phyloP scores from a whole-genome alignment of 2,797 vertebrate species.

The Acipenser oxyrinchus region DNA sequence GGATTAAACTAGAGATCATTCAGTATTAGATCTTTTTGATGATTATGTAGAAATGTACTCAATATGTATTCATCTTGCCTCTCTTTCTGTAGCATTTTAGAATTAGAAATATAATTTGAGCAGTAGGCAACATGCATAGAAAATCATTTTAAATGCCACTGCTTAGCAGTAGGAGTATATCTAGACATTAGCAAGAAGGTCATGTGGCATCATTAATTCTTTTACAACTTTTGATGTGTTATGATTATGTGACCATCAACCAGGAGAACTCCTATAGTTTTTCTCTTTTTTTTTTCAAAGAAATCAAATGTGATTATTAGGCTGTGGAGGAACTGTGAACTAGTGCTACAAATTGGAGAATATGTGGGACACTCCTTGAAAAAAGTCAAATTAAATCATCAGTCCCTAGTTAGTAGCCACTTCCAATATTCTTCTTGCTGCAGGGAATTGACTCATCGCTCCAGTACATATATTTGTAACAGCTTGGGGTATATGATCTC shows the following conservation, averaged over 20 bases:
- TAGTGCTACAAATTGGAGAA: constrained; percentile 55
- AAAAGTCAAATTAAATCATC: constrained; percentile 80
- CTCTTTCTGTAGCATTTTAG: constrained; percentile 26
- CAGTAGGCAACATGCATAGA: constrained; percentile 28
- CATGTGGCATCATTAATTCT: constrained; percentile 40
- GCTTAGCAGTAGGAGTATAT: constrained; percentile 26
- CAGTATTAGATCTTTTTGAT: too few relatives aligned
- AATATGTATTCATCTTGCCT: background rate
- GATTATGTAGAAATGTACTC: background rate
- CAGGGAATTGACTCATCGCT: constrained; percentile 60
- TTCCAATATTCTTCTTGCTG: constrained; percentile 71
- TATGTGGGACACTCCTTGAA: constrained; percentile 50
- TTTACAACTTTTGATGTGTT: constrained; percentile 56
- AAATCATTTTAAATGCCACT: constrained; percentile 29
- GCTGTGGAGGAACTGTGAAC: constrained; percentile 62
- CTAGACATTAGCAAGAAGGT: constrained; percentile 36
- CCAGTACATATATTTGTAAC: constrained; percentile 65
- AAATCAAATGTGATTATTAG: constrained; percentile 67
- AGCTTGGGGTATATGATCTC: constrained; percentile 75
- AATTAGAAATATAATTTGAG: constrained; percentile 20
- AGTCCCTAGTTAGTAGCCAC: constrained; percentile 69
- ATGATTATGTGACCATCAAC: constrained; percentile 50
- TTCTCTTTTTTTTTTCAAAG: constrained; percentile 20
- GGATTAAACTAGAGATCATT: too few relatives aligned
- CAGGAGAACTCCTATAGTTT: constrained; percentile 18